Base-by-base conservation (phyloP, 2,113 vertebrate genomes). In the Ursus arctos region DNA sequence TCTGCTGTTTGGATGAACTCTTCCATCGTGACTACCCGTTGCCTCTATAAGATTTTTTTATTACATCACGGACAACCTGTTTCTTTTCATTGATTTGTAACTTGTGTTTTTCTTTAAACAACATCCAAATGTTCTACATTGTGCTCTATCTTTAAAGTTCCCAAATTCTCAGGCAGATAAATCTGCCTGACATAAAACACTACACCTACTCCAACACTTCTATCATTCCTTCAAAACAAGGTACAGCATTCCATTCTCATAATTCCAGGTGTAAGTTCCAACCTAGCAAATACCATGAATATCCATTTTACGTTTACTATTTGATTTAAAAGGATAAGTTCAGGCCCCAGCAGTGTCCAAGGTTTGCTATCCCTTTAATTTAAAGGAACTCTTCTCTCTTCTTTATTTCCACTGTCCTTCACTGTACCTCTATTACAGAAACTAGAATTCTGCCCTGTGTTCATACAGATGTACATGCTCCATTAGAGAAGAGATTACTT, bases 11-110 rank as follows among this genome's bases (percentile, higher is more conserved):
- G 36, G 31, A 65, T 65, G 33, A 76, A 79, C 11, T 65, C 28
- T 76, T 65, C 72, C 63, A 74, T 47, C 49, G 86, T 9, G 1
- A 49, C 51, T 28, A n/a, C 12, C 40, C 47, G 43, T 43, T 36
- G 40, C 16, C 89, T 87, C 65, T 93, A 6, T 67, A 76, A 76
- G 13, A 61, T 57, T 26, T 65, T 91, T 84, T 14, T 53, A 57
- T 79, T 47, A 0, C 28, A 91, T 82, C 33, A 91, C 36, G 92
- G 15, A 96, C 18, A 69, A 76, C 40, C 33, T 91, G 28, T 71
- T 95, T 82, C 69, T 81, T 95, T 88, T 81, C 67, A 36, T 65
- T 77, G 26, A 77, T 33, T 57, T 63, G 85, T 71, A 89, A 65
- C 33, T 65, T 69, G 6, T 51, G 7, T n/a, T 85, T 61, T 94